These are phyloP conservation scores for Champsocephalus gunnari DNA, from an alignment of 2,797 vertebrate genomes.

Conservation along the genomic window DNA sequence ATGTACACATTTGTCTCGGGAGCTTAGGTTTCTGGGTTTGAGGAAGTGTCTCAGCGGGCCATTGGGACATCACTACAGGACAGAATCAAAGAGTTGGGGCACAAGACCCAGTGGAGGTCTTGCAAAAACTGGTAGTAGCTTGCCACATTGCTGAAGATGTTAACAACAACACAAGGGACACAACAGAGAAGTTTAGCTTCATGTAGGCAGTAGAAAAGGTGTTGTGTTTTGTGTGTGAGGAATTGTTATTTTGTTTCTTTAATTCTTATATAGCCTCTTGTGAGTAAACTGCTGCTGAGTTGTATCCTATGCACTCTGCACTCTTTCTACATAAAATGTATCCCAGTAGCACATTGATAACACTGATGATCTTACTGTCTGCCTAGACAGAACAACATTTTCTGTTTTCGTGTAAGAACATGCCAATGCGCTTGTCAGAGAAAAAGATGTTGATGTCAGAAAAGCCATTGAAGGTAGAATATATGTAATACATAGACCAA, in stretches of 20 bases:
- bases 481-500: background rate
- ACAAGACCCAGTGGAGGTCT: conserved; percentile 4
- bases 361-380: background rate
- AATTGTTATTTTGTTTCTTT: conserved; percentile 11
- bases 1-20: background rate
- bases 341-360: background rate
- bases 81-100: background rate
- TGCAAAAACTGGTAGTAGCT: conserved; percentile 1
- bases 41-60: conserved; percentile 12
- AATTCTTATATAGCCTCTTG: background rate
- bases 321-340: background rate
- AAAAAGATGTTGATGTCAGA: background rate
- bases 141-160: background rate
- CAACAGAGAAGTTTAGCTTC: background rate
- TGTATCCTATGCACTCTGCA: background rate
- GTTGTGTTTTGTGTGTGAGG: background rate
- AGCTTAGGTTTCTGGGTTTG: background rate
- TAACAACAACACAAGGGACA: conserved; percentile 5
- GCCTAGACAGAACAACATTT: background rate
- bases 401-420: background rate
- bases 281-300: background rate
- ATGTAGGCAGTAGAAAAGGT: background rate
- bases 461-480: conserved; percentile 1
- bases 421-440: background rate
- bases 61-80: conserved; percentile 12